phyloP scores from a whole-genome alignment of 2,888 invertebrate genomes.

The Acanthosepion lycidas region DNA sequence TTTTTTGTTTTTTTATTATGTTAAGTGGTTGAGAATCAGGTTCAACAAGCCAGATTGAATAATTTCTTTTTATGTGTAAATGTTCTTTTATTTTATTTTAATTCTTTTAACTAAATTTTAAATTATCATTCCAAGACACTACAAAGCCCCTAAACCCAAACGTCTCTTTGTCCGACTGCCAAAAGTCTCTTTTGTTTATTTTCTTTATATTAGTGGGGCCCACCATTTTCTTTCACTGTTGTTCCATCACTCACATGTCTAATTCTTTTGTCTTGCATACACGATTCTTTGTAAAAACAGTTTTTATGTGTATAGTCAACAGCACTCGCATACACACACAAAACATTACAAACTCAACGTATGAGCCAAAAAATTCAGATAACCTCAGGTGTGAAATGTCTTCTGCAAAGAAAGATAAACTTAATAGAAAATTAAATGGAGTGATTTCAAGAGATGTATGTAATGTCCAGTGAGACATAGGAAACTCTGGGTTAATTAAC shows the following conservation, averaged over 20 bases:
- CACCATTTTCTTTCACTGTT: neutral
- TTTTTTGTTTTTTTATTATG: neutral
- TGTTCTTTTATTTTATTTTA: neutral
- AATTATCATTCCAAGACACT: slow-evolving; percentile 18
- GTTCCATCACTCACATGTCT: neutral
- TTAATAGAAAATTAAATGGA: no score
- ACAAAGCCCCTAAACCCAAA: slow-evolving; percentile 4
- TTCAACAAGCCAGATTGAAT: neutral
- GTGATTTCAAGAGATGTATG: no score
- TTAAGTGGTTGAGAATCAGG: neutral
- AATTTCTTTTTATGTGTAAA: neutral
- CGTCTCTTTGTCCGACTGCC: neutral
- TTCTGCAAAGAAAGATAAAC: no score
- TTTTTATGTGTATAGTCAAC: neutral
- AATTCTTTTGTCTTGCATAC: neutral
- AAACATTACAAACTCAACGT: neutral
- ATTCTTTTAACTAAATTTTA: neutral
- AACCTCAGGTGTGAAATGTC: no score
- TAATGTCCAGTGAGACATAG: no score
- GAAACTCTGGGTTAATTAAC: no score
- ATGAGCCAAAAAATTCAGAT: neutral
- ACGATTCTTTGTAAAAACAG: neutral
- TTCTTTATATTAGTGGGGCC: neutral
- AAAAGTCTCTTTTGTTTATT: neutral
- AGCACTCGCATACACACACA: neutral